Base-by-base conservation (phyloP, 2,113 vertebrate species). In the Paracanthobrama guichenoti region DNA sequence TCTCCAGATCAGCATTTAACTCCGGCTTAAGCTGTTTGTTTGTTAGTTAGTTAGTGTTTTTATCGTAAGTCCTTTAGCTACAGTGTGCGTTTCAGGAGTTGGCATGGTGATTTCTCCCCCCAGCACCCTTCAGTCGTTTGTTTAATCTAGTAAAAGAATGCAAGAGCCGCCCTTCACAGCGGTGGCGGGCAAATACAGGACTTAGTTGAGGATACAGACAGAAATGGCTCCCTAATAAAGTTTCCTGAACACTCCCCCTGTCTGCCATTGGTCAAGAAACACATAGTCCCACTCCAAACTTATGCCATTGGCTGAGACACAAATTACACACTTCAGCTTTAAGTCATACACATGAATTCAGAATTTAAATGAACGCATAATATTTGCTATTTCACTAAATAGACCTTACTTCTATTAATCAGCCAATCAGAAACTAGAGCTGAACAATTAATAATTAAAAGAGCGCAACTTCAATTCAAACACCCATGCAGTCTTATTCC, bases 141-240 rank as follows among this genome's bases (percentile, higher is more conserved):
- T 82, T 85, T 81, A 28, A 86, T 86, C 82, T 87, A 84, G 10
- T 79, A 50, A 83, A 90, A 87, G 85, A 89, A 82, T 82, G 82
- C 20, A 24, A 66, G 81, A 44, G 1, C 13, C 6, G 87, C 80
- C 85, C 81, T 88, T 89, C 24, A 67, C 53, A 74, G 59, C 44
- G 39, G 2, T 2, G 13, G 20, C 55, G 64, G 64, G 20, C 64
- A 35, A 55, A 55, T 24, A 39, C 71, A 50, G 79, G 73, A 42
- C 76, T 79, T 11, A 76, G 64, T 26, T 28, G 0, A 44, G 46
- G 3, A 53, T 55, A 55, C 26, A 35, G 9, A 18, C 44, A 39
- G 44, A 53, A 62, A 81, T 35, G 3, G 3, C 50, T 72, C 16
- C n/a, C 3, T 31, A 39, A 55, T 8, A 5, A 73, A 75, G 12